Conservation (phyloP, 2,888 invertebrate genomes). For the Opisthograptis luteolata region DNA sequence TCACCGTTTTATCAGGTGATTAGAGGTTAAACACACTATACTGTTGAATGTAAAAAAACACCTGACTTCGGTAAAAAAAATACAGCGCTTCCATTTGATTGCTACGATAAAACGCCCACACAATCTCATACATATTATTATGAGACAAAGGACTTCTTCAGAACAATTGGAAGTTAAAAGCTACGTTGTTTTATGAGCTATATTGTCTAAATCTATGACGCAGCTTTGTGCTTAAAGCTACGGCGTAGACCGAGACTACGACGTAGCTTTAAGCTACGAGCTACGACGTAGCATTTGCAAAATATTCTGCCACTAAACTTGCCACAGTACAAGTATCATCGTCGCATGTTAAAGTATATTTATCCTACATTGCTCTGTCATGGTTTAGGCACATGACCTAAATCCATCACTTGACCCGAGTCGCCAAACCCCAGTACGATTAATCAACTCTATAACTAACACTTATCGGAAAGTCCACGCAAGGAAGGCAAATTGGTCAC, state of each 20-base stretch:
- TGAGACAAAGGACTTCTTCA: no score
- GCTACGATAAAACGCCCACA: no score
- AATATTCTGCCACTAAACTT: not conserved
- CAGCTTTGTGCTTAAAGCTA: not conserved
- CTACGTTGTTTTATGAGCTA: no score
- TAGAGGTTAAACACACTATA: no score
- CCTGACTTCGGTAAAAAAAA: no score
- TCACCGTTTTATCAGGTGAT: no score
- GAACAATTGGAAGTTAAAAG: no score
- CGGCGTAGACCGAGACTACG: not conserved
- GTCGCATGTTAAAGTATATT: no score
- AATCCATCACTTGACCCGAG: slow-evolving; percentile 14
- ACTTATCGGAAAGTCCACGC: slow-evolving; percentile 20
- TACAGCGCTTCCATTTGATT: no score
- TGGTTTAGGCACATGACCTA: slow-evolving; percentile 15
- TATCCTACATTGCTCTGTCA: slow-evolving; percentile 12
- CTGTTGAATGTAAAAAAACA: no score
- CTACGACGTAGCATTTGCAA: slow-evolving; percentile 1
- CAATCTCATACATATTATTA: no score
- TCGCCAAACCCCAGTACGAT: slow-evolving; percentile 1
- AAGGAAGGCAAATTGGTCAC: slow-evolving; percentile 28
- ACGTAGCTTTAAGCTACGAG: not conserved
- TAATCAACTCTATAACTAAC: slow-evolving; percentile 16
- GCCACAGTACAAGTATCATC: not conserved
- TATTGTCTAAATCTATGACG: no score